These are phyloP conservation scores for Spodoptera exigua DNA, from an alignment of 2,888 invertebrate species.

Conservation along the genomic window DNA sequence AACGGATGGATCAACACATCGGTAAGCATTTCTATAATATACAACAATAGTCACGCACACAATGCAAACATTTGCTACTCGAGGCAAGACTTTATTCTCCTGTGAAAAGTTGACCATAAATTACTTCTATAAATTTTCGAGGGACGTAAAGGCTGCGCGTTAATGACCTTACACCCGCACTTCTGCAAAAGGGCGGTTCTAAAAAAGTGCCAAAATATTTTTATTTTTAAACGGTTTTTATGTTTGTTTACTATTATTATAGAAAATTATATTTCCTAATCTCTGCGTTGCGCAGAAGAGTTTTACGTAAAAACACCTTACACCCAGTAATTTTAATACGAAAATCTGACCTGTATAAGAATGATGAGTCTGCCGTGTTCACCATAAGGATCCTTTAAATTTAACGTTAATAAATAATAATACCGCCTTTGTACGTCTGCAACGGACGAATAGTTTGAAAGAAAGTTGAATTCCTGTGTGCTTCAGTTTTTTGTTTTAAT, in stretches of 20 bases:
- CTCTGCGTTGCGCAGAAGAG: too few relatives aligned
- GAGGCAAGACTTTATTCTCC: slow-evolving; percentile 14
- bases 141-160: slow-evolving; percentile 13
- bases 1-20: slow-evolving; percentile 95
- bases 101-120: slow-evolving; percentile 40
- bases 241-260: too few relatives aligned
- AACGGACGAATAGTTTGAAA: too few relatives aligned
- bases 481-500: too few relatives aligned
- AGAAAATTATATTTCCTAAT: background rate
- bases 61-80: slow-evolving; percentile 19
- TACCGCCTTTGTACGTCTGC: too few relatives aligned
- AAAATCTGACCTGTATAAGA: background rate
- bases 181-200: slow-evolving; percentile 16
- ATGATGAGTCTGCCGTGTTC: too few relatives aligned
- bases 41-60: slow-evolving; percentile 15
- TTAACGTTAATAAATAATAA: too few relatives aligned
- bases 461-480: too few relatives aligned
- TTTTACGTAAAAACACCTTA: background rate
- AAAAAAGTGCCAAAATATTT: slow-evolving; percentile 18
- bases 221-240: slow-evolving; percentile 8
- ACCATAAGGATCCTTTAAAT: too few relatives aligned
- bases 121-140: slow-evolving; percentile 43
- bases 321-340: background rate
- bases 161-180: slow-evolving; percentile 42
- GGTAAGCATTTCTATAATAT: slow-evolving; percentile 86